A percentile compares a stretch with the other conserved stretches of the same genome.
These are phyloP conservation scores for Steromphala cineraria DNA, from an alignment of 2,888 invertebrate species.

Conservation along the genomic window DNA sequence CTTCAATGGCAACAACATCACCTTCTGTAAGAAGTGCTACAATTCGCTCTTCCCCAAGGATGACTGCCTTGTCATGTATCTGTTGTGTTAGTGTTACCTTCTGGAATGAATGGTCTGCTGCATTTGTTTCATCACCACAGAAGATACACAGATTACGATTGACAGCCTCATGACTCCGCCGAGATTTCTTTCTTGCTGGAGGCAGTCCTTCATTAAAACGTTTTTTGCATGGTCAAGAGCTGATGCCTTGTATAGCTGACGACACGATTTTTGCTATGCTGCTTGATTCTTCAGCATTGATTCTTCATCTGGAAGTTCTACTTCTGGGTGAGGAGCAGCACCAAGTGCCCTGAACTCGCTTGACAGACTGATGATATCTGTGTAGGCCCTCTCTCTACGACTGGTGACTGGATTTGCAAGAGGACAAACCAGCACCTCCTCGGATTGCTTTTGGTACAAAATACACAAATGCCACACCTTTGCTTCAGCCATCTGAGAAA, in stretches of 20 bases:
- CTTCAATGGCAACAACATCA: background rate
- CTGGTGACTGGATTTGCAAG: background rate
- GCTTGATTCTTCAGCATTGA: too few species aligned
- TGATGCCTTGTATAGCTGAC: conserved; percentile 21
- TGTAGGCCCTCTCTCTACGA: too few species aligned
- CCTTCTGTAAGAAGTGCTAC: conserved; percentile 31
- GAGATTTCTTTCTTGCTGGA: background rate
- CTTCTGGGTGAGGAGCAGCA: background rate
- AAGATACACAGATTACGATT: conserved; percentile 9
- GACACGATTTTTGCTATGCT: conserved; percentile 6
- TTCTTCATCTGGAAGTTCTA: conserved; percentile 4
- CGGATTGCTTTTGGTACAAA: background rate
- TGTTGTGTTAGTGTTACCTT: conserved; percentile 6
- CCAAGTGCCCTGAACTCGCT: background rate
- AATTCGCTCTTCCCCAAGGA: conserved; percentile 29
- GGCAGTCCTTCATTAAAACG: background rate
- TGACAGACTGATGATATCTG: background rate
- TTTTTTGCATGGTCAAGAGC: conserved; percentile 12
- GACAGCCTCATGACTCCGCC: background rate
- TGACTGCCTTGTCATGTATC: conserved; percentile 18
- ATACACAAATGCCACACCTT: background rate
- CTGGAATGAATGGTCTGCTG: conserved; percentile 16
- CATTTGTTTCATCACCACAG: conserved; percentile 9
- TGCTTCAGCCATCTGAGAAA: background rate
- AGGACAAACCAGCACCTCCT: background rate